Evolutionary conservation across 2,888 invertebrate species (phyloP), one percentile per base, ranked within the genome.

Genomic region (Thumatha senex): DNA sequence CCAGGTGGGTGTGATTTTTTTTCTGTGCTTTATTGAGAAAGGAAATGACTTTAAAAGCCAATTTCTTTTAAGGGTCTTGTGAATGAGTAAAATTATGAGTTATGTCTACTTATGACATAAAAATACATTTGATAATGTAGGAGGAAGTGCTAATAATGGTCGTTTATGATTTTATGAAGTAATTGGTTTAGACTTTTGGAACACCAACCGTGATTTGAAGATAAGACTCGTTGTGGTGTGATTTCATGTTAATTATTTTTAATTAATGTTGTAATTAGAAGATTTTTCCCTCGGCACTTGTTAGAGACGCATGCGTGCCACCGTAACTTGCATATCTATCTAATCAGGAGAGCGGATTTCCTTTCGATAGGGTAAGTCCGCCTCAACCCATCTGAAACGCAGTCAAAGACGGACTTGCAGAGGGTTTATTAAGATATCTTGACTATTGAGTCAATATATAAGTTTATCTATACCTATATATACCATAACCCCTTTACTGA

Each of bases 1-100:
- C 80, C 82, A 83, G 82, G 81, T 83, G 84, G 75, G 73, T 74
- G 75, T 73, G 75, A 73, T 79, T 83, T 81, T 80, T 74, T 67
- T 70, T 56, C 63, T 55, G 66, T 50, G 54, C 30, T 48, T 44
- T 63, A 58, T 61, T 63, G 61, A 38, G 65, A 67, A 71, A 76
- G 76, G 75, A 78, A 80, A 80, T 76, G 62, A 70, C 71, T 74
- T 76, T 73, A 68, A 64, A 71, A 69, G 67, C 54, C 61, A 64
- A 63, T 63, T 65, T 46, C 49, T 58, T 66, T 54, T 54, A 43
- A 54, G 65, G 57, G 54, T 49, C 54, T 58, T 40, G 35, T 35
- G 49, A 63, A 56, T 62, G 51, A 57, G 42, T 61, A 44, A 46
- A 63, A 40, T 36, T 46, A 18, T 18, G 24, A 44, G 12, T 13